Conservation (phyloP, 2,797 vertebrate species). For the Tragelaphus eurycerus region DNA sequence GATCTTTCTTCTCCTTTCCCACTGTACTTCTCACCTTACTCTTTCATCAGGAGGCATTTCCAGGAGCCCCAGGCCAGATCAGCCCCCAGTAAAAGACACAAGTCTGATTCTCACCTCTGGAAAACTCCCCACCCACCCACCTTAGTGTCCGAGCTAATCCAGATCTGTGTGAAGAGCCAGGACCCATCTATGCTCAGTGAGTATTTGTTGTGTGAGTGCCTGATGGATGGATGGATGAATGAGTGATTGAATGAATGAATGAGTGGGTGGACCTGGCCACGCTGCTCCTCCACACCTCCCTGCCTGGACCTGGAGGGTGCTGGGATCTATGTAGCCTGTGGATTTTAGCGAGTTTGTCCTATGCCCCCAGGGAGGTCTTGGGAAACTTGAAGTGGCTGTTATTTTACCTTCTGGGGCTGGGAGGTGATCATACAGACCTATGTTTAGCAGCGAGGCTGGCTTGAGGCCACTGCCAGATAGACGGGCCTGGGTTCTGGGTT, state of each 20-base stretch:
- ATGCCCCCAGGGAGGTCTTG: not conserved
- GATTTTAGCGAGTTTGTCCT: not conserved
- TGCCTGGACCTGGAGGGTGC: no score
- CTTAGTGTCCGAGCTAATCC: fast-evolving
- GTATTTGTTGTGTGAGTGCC: not conserved
- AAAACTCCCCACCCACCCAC: not conserved
- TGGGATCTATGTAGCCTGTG: not conserved
- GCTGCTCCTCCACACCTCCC: fast-evolving
- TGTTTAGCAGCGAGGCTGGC: not conserved
- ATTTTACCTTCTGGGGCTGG: not conserved
- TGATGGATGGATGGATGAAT: not conserved
- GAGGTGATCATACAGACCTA: not conserved
- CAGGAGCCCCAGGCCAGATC: no score
- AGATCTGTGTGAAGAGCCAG: fast-evolving
- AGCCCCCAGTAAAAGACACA: not conserved
- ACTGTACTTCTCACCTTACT: not conserved
- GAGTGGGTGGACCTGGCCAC: no score
- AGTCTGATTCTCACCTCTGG: not conserved
- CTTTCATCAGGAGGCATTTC: not conserved
- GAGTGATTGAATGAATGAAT: not conserved
- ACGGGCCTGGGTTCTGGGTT: not conserved
- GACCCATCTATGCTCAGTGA: not conserved
- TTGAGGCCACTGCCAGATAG: not conserved
- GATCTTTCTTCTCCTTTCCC: not conserved
- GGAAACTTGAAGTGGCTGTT: not conserved